These are phyloP conservation scores for Antheraea yamamai DNA, from an alignment of 2,888 invertebrate genomes.

Conservation along the genomic window DNA sequence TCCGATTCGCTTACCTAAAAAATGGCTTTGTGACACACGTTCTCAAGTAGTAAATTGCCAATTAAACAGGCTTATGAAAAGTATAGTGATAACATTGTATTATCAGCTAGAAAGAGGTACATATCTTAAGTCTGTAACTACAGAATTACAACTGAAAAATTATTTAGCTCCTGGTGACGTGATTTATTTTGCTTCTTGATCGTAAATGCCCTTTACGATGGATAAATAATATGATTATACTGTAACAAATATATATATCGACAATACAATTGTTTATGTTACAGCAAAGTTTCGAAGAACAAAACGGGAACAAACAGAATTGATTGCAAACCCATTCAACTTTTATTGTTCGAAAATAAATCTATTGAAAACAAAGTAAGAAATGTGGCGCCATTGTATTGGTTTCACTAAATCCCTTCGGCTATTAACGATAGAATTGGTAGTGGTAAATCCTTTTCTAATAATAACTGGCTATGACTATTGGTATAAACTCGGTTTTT, in stretches of 20 bases:
- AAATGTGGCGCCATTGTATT: conserved; percentile 31
- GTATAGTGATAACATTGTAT: not conserved
- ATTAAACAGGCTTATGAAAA: not conserved
- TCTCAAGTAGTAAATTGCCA: too few species aligned
- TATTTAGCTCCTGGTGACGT: not conserved
- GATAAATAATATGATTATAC: not conserved
- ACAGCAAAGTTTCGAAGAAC: not conserved
- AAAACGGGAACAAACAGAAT: conserved; percentile 22
- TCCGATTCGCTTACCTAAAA: too few species aligned
- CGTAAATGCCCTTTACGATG: not conserved
- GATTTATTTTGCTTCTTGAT: not conserved
- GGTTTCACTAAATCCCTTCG: conserved; percentile 23
- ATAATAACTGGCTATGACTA: conserved; percentile 13
- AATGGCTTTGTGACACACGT: too few species aligned
- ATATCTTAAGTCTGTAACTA: not conserved
- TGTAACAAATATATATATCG: not conserved
- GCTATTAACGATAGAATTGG: conserved; percentile 25
- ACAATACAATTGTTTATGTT: conserved; percentile 3
- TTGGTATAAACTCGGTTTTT: conserved; percentile 5
- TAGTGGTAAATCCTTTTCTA: conserved; percentile 21
- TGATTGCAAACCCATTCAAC: conserved; percentile 32
- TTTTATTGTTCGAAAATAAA: conserved; percentile 30
- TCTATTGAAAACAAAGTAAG: conserved; percentile 31
- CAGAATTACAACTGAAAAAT: not conserved
- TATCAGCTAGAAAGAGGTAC: not conserved